Evolutionary conservation across 2,113 vertebrate genomes (phyloP).

Genomic region (Pterocles burchelli): DNA sequence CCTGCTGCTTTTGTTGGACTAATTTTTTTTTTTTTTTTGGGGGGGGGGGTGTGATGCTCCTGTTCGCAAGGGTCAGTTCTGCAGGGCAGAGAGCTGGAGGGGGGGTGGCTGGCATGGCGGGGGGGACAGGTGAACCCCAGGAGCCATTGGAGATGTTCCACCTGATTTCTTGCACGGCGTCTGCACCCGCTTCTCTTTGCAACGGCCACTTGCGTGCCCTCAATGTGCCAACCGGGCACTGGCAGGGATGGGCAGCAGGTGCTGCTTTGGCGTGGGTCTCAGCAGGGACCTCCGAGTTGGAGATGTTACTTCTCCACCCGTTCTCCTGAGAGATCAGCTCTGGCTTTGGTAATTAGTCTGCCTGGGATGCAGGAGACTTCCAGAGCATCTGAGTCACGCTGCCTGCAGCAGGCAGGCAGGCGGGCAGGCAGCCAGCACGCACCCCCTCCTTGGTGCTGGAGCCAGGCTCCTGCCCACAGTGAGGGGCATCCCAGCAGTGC

Average conservation of each 20-base stretch:
- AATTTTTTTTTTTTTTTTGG: no score
- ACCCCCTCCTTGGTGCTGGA: background rate
- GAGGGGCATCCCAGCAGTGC: background rate
- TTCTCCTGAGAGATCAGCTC: background rate
- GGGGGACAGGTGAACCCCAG: background rate
- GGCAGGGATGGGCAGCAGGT: background rate
- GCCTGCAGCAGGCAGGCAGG: background rate
- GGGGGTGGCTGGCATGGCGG: rapidly evolving
- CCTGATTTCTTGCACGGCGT: background rate
- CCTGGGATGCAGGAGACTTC: background rate
- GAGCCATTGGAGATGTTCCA: background rate
- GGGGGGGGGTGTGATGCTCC: background rate
- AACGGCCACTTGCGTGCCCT: rapidly evolving
- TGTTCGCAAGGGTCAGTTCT: rapidly evolving
- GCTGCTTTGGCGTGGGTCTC: rapidly evolving
- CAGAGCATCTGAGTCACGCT: background rate
- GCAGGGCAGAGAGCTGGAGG: background rate
- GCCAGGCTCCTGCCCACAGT: background rate
- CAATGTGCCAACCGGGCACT: background rate
- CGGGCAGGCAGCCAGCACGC: background rate
- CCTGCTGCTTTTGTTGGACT: background rate
- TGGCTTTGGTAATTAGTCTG: background rate
- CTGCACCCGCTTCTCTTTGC: background rate
- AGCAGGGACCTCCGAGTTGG: background rate
- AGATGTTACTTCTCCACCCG: background rate